A percentile compares a stretch with the other conserved stretches of the same genome.
Conservation (phyloP, 2,797 vertebrate species). For the Sebastiscus tertius region DNA sequence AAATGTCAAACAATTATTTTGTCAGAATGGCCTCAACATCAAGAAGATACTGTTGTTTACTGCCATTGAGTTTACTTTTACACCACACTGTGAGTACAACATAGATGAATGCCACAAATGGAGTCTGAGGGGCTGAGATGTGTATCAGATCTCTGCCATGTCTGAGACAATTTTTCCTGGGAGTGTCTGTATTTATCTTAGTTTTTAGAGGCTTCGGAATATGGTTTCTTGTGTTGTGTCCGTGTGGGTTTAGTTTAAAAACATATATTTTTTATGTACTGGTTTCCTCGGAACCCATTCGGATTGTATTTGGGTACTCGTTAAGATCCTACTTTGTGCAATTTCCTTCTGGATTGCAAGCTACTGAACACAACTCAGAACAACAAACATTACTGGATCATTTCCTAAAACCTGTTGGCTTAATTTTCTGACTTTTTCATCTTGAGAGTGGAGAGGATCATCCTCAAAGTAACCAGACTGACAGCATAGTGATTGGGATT, state of each 20-base stretch:
- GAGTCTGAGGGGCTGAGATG: conserved; percentile 2
- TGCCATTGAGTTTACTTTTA: neutral
- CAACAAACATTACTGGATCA: fast-evolving
- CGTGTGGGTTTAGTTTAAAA: too few species aligned
- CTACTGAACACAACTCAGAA: neutral
- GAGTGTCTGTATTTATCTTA: neutral
- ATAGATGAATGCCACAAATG: conserved; percentile 1
- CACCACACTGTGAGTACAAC: neutral
- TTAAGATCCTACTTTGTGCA: neutral
- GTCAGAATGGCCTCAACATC: neutral
- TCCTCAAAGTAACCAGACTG: neutral
- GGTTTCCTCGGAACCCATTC: neutral
- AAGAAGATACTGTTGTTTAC: neutral
- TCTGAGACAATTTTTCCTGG: neutral
- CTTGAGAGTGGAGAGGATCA: neutral
- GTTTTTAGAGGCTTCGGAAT: neutral
- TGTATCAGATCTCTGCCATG: neutral
- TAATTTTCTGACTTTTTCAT: neutral
- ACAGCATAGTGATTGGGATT: neutral
- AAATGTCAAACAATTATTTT: neutral
- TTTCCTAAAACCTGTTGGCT: neutral
- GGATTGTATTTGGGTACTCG: neutral
- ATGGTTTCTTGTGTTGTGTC: neutral
- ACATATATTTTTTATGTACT: neutral
- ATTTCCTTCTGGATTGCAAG: neutral